These are phyloP conservation scores for Lithobates pipiens DNA, from an alignment of 2,797 vertebrate species.

Conservation along the genomic window DNA sequence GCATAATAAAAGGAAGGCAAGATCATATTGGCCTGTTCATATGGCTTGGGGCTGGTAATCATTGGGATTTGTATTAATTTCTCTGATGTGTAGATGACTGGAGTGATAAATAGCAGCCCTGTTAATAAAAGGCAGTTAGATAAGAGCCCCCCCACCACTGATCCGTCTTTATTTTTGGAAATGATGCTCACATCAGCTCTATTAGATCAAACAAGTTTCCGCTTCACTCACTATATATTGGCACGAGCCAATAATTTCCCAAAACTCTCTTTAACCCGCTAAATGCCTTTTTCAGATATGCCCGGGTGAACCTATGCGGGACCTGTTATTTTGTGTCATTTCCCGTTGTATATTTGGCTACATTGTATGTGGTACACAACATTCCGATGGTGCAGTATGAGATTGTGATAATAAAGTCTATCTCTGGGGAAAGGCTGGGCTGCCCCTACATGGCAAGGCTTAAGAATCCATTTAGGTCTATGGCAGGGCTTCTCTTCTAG, in stretches of 20 bases:
- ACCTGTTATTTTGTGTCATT: too few relatives aligned
- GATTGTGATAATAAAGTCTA: too few relatives aligned
- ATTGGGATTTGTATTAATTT: not conserved
- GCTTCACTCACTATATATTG: not conserved
- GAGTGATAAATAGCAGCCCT: constrained; percentile 13
- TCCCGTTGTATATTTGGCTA: too few relatives aligned
- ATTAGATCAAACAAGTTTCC: constrained; percentile 6
- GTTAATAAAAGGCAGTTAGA: not conserved
- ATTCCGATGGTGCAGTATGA: too few relatives aligned
- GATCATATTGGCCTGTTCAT: not conserved
- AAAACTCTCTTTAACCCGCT: not conserved
- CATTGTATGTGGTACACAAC: too few relatives aligned
- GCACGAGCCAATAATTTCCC: not conserved
- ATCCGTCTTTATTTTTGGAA: constrained; percentile 5
- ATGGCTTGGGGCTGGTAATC: constrained; percentile 3
- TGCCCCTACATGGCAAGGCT: too few relatives aligned
- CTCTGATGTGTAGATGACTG: constrained; percentile 5
- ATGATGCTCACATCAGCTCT: not conserved
- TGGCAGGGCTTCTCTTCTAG: too few relatives aligned
- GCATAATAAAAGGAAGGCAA: not conserved
- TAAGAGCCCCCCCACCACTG: not conserved
- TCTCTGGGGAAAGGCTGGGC: too few relatives aligned
- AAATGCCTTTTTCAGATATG: too few relatives aligned
- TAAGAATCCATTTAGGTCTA: too few relatives aligned
- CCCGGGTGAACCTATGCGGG: too few relatives aligned